phyloP scores from a whole-genome alignment of 2,113 vertebrate species.

The Odobenus rosmarus region DNA sequence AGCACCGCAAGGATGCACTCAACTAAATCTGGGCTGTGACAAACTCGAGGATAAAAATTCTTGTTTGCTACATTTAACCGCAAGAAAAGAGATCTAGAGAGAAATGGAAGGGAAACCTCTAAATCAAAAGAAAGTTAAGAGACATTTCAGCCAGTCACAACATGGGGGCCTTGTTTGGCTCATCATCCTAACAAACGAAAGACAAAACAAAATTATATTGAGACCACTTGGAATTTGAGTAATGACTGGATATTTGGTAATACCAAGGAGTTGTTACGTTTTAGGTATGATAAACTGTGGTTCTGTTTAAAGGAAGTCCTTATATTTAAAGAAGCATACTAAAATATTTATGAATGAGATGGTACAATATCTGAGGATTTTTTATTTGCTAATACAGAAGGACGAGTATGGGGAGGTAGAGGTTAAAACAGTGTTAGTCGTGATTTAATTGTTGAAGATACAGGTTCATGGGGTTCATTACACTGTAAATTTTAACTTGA shows the following conservation, averaged over 20 bases:
- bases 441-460: slow-evolving; percentile 24
- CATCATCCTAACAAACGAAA: slow-evolving; percentile 17
- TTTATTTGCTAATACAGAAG: background rate
- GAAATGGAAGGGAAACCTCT: background rate
- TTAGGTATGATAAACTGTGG: background rate
- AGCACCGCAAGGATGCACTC: background rate
- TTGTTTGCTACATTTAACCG: background rate
- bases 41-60: background rate
- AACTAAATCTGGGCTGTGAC: background rate
- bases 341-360: background rate
- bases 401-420: background rate
- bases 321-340: background rate
- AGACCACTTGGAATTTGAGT: background rate
- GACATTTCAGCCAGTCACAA: background rate
- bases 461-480: background rate
- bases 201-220: background rate
- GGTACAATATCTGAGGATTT: background rate
- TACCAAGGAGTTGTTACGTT: background rate
- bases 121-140: background rate
- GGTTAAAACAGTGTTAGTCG: background rate
- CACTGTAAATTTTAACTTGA: background rate
- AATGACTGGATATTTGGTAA: background rate
- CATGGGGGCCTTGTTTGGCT: background rate
- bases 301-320: slow-evolving; percentile 7
- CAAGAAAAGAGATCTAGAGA: background rate